Percentiles rank a stretch among this genome's conserved stretches.
phyloP scores from a whole-genome alignment of 2,888 invertebrate genomes.

The Ectemnius cavifrons region DNA sequence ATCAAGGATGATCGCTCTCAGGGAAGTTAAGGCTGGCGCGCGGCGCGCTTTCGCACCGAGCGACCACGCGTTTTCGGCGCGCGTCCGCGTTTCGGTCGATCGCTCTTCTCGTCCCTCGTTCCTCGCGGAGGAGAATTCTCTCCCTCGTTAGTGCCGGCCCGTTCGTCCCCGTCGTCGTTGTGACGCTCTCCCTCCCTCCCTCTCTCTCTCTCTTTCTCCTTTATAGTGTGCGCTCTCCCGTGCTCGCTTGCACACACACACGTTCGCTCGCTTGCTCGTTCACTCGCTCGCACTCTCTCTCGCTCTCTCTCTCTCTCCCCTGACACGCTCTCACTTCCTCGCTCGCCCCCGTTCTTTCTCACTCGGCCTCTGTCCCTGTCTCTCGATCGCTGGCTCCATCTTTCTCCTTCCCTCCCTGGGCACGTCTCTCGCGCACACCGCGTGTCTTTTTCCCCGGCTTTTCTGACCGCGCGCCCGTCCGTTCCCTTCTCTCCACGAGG shows the following conservation, averaged over 20 bases:
- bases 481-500: conserved; percentile 55
- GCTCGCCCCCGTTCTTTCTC: not conserved
- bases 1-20: not conserved
- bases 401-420: conserved; percentile 28
- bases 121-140: conserved; percentile 37
- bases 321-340: not conserved
- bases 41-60: conserved; percentile 30
- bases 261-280: conserved; percentile 20
- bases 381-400: conserved; percentile 16
- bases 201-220: not conserved
- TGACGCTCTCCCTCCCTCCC: conserved; percentile 33
- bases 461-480: conserved; percentile 54
- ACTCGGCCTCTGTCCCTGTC: conserved; percentile 18
- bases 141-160: conserved; percentile 48
- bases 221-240: not conserved
- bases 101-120: conserved; percentile 25
- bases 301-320: not conserved
- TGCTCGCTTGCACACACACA: conserved; percentile 15
- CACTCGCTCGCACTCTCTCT: conserved; percentile 26
- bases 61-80: conserved; percentile 32
- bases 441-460: conserved; percentile 57
- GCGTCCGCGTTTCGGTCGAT: conserved; percentile 29
- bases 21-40: not conserved
- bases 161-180: conserved; percentile 25
- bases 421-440: conserved; percentile 16